Base-by-base conservation (phyloP, 2,797 vertebrate species). In the Myoxocephalus aenaeus region DNA sequence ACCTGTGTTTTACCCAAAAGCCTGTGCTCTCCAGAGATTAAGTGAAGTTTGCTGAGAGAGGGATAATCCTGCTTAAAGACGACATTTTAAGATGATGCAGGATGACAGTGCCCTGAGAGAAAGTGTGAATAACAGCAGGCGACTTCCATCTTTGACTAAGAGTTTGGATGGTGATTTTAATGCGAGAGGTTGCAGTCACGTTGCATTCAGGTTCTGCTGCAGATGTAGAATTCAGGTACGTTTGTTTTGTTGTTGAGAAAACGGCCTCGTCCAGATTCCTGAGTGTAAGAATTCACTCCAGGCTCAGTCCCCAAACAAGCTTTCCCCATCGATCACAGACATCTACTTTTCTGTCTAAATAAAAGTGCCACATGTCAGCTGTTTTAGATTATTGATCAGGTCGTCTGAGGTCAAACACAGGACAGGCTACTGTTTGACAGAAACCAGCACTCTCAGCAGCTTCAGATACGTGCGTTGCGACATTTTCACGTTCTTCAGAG, bases 221-320 rank as follows among this genome's bases (percentile, higher is more conserved):
- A 25, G 51, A 53, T 25, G 22, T 13, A 51, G 20, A 64, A 66
- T 61, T 77, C 51, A 59, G 48, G 2, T 32, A 34, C 0, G 10
- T 27, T 64, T 44, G 63, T 70, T 54, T 36, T 22, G 5, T 5
- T 40, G 38, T 40, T 12, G n/a, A 64, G 18, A 56, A 70, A 90
- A 80, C 83, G 29, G 83, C 81, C 73, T 58, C 1, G 5, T 81
- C 77, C 42, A 81, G 75, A 86, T 89, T 92, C 82, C 69, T 58
- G 56, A 66, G 63, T 54, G 42, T 5, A 68, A 65, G 79, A 22
- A 83, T 75, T 34, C 51, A 53, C 65, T 70, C 14, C 15, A 27
- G 75, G 64, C 44, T 72, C 34, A 54, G 75, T 79, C 57, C 56
- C 18, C 25, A 34, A 77, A 73, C 46, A 75, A 57, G 57, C 51